Evolutionary conservation across 2,888 invertebrate species (phyloP).

Genomic region (Oegoconia quadripuncta): DNA sequence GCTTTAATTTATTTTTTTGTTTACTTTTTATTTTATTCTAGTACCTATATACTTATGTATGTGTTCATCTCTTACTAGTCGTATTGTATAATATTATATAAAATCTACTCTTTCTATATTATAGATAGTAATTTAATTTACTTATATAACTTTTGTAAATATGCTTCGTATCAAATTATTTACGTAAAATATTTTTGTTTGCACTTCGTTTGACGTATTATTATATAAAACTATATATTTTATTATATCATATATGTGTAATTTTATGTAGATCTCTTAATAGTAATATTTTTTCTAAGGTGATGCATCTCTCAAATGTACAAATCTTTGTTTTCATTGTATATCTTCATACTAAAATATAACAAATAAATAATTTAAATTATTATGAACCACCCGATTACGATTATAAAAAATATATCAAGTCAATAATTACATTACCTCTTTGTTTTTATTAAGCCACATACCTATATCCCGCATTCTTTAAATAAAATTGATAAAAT

Average conservation of each 20-base stretch:
- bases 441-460: conserved; percentile 15
- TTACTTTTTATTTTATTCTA: conserved; percentile 27
- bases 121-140: no score
- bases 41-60: conserved; percentile 31
- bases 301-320: conserved; percentile 39
- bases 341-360: conserved; percentile 26
- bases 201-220: conserved; percentile 45
- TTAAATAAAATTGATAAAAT: no score
- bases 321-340: conserved; percentile 29
- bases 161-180: conserved; percentile 60
- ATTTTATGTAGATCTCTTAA: conserved; percentile 16
- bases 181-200: conserved; percentile 65
- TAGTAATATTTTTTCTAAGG: conserved; percentile 22
- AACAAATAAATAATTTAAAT: conserved; percentile 30
- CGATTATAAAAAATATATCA: conserved; percentile 42
- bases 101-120: conserved; percentile 21
- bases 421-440: conserved; percentile 26
- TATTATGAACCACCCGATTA: conserved; percentile 53
- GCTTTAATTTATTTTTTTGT: conserved; percentile 51
- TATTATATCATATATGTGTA: conserved; percentile 10
- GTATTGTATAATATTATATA: conserved; percentile 25
- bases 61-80: conserved; percentile 50
- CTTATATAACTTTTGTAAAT: conserved; percentile 67
- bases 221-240: conserved; percentile 20
- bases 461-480: no score